Evolutionary conservation across 2,888 invertebrate species (phyloP).

Genomic region (Bombyx huttoni): DNA sequence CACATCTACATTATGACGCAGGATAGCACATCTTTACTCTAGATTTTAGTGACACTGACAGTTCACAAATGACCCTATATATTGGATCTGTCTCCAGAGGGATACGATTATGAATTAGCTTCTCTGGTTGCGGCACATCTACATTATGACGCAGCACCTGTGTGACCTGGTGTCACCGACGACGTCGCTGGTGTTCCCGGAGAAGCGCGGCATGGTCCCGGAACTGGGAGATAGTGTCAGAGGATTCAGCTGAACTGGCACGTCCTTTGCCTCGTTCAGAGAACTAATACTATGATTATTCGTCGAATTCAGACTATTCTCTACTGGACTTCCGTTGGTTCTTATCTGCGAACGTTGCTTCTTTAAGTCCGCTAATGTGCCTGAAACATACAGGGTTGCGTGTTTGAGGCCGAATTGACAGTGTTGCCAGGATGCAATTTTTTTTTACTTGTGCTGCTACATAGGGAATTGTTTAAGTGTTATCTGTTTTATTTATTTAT

Average conservation of each 20-base stretch:
- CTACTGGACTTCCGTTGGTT: constrained; percentile 73
- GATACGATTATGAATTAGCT: no score
- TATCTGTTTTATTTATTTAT: no score
- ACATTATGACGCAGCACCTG: constrained; percentile 83
- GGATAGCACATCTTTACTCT: constrained; percentile 6
- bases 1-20: constrained; percentile 77
- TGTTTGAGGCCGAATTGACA: background rate
- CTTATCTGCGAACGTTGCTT: constrained; percentile 90
- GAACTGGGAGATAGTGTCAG: constrained; percentile 52
- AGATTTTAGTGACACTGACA: no score
- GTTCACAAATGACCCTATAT: no score
- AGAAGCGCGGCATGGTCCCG: constrained; percentile 72
- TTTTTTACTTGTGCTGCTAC: background rate
- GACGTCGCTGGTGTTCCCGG: constrained; percentile 84
- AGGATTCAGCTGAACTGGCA: constrained; percentile 56
- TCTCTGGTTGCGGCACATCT: constrained; percentile 15
- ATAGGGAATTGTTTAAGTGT: no score
- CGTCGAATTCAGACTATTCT: constrained; percentile 50
- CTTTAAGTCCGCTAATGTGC: constrained; percentile 92
- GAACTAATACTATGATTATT: constrained; percentile 60
- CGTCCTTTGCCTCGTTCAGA: constrained; percentile 52
- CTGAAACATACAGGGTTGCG: constrained; percentile 35
- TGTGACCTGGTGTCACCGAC: constrained; percentile 80
- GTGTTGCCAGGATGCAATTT: constrained; percentile 1
- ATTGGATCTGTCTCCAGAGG: no score